phyloP scores from a whole-genome alignment of 2,113 vertebrate genomes.

The Mesoclemmys tuberculata region DNA sequence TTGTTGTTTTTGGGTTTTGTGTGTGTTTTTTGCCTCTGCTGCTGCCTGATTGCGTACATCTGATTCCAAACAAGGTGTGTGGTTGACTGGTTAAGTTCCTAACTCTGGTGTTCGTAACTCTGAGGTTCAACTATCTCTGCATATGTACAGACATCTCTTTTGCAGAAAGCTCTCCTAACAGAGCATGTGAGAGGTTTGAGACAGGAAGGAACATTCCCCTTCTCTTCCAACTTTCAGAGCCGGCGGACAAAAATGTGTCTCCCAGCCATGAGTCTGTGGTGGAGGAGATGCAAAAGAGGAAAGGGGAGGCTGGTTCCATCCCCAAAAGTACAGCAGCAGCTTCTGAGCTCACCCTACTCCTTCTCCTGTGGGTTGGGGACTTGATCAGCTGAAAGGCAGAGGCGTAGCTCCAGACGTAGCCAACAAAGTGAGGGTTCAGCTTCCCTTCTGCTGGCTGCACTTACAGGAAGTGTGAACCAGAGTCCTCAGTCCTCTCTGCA shows the following conservation, averaged over 20 bases:
- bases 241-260: neutral
- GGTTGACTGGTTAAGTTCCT: no score
- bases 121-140: neutral
- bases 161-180: neutral
- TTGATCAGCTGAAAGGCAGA: neutral
- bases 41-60: no score
- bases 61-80: no score
- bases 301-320: neutral
- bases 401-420: neutral
- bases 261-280: neutral
- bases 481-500: neutral
- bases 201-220: neutral
- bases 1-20: no score
- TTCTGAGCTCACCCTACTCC: neutral
- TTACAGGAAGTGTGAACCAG: neutral
- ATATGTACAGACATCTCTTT: neutral
- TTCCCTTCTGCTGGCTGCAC: neutral
- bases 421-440: neutral
- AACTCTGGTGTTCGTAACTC: no score
- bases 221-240: neutral
- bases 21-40: no score
- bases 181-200: neutral
- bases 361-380: neutral
- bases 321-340: neutral
- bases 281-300: neutral